These are phyloP conservation scores for Drosophila sturtevanti DNA, from an alignment of 1,140 invertebrate genomes.

Conservation along the genomic window DNA sequence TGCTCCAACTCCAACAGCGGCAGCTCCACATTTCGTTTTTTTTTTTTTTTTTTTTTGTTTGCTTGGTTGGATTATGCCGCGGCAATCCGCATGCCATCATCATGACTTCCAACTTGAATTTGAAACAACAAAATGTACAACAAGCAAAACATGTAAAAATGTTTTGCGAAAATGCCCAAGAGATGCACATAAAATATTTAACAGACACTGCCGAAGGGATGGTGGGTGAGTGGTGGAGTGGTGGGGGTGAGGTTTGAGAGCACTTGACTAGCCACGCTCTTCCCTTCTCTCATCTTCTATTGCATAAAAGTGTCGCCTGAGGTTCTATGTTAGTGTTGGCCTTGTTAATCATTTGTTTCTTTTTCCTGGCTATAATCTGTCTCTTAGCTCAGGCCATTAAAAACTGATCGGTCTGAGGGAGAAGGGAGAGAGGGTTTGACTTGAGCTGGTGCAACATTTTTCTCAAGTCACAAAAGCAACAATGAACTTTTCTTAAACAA, in stretches of 20 bases:
- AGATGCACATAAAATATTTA: constrained; percentile 82
- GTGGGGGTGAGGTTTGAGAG: not conserved
- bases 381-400: constrained; percentile 30
- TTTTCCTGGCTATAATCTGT: constrained; percentile 64
- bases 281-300: not conserved
- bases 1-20: not conserved
- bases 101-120: constrained; percentile 53
- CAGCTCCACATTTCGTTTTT: constrained; percentile 48
- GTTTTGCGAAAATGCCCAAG: constrained; percentile 79
- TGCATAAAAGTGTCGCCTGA: constrained; percentile 40
- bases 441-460: constrained; percentile 36
- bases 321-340: constrained; percentile 43
- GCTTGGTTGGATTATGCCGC: constrained; percentile 70
- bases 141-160: constrained; percentile 71
- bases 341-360: constrained; percentile 72
- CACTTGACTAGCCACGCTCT: constrained; percentile 18
- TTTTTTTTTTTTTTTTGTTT: constrained; percentile 5
- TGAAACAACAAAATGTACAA: constrained; percentile 42
- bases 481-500: constrained; percentile 46
- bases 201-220: constrained; percentile 47
- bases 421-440: constrained; percentile 4
- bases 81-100: constrained; percentile 70
- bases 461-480: constrained; percentile 16
- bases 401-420: constrained; percentile 29
- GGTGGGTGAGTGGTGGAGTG: not conserved